Percentiles rank a stretch among this genome's conserved stretches.
These are phyloP conservation scores for Coleophora deauratella DNA, from an alignment of 2,888 invertebrate genomes.

Conservation along the genomic window DNA sequence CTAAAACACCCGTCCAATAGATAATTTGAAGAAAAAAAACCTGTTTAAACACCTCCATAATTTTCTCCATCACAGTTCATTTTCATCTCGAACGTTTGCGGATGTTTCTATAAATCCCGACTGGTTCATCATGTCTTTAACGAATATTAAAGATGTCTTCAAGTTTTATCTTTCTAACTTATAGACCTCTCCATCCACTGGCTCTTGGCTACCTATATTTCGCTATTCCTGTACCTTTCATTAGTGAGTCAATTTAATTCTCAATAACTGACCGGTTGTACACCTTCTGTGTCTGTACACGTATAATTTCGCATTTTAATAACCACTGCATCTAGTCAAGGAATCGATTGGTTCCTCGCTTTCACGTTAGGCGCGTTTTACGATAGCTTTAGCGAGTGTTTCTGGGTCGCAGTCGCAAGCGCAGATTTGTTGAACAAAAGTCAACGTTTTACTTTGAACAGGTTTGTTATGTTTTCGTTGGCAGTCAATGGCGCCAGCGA, in stretches of 20 bases:
- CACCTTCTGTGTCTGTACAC: conserved; percentile 1
- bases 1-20: too few relatives aligned
- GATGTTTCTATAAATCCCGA: too few relatives aligned
- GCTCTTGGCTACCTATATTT: too few relatives aligned
- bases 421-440: conserved; percentile 52
- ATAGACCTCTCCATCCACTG: too few relatives aligned
- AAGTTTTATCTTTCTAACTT: too few relatives aligned
- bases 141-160: too few relatives aligned
- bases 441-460: conserved; percentile 43
- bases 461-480: conserved; percentile 48
- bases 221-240: neutral
- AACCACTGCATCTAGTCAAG: conserved; percentile 9
- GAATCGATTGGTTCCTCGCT: conserved; percentile 49
- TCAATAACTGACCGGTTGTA: neutral
- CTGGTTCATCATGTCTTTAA: too few relatives aligned
- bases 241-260: neutral
- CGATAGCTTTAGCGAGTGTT: conserved; percentile 22
- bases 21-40: too few relatives aligned
- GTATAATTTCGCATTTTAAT: neutral
- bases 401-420: conserved; percentile 47
- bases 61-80: too few relatives aligned
- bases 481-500: conserved; percentile 32
- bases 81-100: too few relatives aligned
- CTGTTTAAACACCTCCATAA: too few relatives aligned
- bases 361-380: conserved; percentile 28